Evolutionary conservation across 2,113 vertebrate genomes (phyloP).

Genomic region (Pagrus major): DNA sequence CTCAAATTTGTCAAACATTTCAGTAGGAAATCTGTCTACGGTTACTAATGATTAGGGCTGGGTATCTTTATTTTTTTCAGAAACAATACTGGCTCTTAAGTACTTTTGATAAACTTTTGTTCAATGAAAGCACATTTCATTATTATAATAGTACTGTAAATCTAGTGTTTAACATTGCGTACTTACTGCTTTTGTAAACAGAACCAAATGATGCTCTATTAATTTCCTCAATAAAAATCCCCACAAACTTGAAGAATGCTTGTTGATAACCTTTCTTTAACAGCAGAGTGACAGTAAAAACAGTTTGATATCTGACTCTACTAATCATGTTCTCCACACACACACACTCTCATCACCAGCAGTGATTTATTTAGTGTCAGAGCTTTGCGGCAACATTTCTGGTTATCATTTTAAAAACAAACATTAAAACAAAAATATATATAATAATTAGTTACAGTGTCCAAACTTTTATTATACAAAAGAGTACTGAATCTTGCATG

Average conservation of each 20-base stretch:
- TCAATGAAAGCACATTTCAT: conserved; percentile 75
- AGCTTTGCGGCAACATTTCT: conserved; percentile 68
- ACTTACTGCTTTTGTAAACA: conserved; percentile 77
- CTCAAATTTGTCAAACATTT: conserved; percentile 43
- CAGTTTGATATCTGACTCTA: conserved; percentile 17
- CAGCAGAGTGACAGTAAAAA: not conserved
- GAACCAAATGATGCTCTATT: conserved; percentile 63
- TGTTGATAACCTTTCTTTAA: conserved; percentile 18
- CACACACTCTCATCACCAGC: conserved; percentile 53
- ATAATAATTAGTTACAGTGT: conserved; percentile 84
- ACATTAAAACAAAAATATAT: conserved; percentile 79
- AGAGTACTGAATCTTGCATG: conserved; percentile 69
- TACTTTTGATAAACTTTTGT: conserved; percentile 72
- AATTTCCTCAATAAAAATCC: conserved; percentile 78
- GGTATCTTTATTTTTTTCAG: conserved; percentile 46
- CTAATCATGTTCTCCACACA: conserved; percentile 17
- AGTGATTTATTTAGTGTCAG: conserved; percentile 79
- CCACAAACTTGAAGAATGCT: conserved; percentile 26
- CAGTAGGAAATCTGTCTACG: conserved; percentile 30
- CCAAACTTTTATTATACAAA: conserved; percentile 83
- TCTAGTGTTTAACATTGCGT: conserved; percentile 63
- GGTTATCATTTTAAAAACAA: conserved; percentile 78
- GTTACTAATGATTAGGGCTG: conserved; percentile 47
- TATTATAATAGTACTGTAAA: conserved; percentile 57
- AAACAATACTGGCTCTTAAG: conserved; percentile 50